Evolutionary conservation across 2,797 vertebrate species (phyloP).

Genomic region (Peromyscus melanophrys): DNA sequence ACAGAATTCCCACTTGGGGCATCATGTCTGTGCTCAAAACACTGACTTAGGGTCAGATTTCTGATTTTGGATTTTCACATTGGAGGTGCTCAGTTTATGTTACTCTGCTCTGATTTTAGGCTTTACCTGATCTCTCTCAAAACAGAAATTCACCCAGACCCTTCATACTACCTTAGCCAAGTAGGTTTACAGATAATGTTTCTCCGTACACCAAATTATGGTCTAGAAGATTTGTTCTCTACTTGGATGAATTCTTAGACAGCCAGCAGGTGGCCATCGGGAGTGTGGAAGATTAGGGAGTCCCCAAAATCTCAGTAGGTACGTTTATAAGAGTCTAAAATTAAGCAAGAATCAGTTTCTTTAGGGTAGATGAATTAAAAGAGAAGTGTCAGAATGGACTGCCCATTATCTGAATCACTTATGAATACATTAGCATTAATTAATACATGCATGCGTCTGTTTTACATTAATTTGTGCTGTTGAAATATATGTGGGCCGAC

Average conservation of each 20-base stretch:
- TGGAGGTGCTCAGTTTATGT: neutral
- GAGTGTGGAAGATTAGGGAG: neutral
- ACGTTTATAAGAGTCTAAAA: slow-evolving; percentile 59
- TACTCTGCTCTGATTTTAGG: neutral
- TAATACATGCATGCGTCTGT: slow-evolving; percentile 82
- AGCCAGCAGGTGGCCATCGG: neutral
- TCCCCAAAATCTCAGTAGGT: slow-evolving; percentile 22
- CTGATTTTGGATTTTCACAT: neutral
- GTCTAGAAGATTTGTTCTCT: neutral
- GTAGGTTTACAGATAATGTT: neutral
- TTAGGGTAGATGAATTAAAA: slow-evolving; percentile 73
- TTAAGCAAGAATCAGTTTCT: slow-evolving; percentile 65
- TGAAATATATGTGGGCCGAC: slow-evolving; percentile 73
- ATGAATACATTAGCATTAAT: slow-evolving; percentile 84
- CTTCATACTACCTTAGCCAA: neutral
- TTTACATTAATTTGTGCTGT: slow-evolving; percentile 83
- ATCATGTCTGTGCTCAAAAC: neutral
- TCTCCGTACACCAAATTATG: neutral
- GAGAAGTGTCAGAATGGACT: slow-evolving; percentile 72
- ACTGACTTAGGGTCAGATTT: neutral
- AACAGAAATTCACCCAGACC: neutral
- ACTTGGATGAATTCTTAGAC: neutral
- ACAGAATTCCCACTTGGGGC: neutral
- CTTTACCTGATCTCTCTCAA: slow-evolving; percentile 3
- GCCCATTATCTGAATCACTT: slow-evolving; percentile 69